Evolutionary conservation across 92 coral and sea anemone genomes (phyloP), one percentile per base, ranked within the genome.

Genomic region (Anthopleura xanthogrammica): DNA sequence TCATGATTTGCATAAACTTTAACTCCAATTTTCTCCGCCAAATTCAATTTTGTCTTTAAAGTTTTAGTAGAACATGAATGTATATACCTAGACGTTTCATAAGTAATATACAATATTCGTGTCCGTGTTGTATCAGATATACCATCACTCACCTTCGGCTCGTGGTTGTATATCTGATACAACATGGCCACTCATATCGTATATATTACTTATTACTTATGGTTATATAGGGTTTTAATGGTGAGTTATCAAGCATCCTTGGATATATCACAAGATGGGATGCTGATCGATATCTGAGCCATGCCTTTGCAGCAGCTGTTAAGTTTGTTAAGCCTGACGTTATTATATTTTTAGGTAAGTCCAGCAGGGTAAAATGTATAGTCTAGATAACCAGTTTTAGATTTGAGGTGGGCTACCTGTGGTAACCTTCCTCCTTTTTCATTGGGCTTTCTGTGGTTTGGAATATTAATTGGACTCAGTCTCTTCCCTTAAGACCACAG

Each of bases 231-330:
- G 98, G 98, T 12, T 95, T 85, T 71, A 68, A 84, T 50, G 85
- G 76, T 62, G 98, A 95, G 79, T 39, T 58, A 2, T 75, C 88
- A 11, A 90, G 95, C 70, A 83, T 95, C 41, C 65, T 85, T 46
- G 98, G 97, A 1, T 58, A 55, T 16, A 91, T 91, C 52, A 86
- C 92, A 76, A 89, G 98, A 23, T 88, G 94, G 87, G 98, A 95
- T 60, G 75, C 94, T 40, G 97, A 88, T 72, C 91, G 87, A 54
- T 95, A 95, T 72, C 77, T 95, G 50, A 85, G 82, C 60, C 82
- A 89, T 78, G 90, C 90, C 41, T 93, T 95, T 73, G 54, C 77
- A 55, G 62, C 83, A 74, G 90, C 91, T 48, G 24, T 88, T 82
- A 68, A 79, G 58, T 79, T 60, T 73, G 89, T 86, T 75, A 77